A percentile compares a stretch with the other conserved stretches of the same genome.
phyloP scores from a whole-genome alignment of 2,797 vertebrate species.

The Alca torda region DNA sequence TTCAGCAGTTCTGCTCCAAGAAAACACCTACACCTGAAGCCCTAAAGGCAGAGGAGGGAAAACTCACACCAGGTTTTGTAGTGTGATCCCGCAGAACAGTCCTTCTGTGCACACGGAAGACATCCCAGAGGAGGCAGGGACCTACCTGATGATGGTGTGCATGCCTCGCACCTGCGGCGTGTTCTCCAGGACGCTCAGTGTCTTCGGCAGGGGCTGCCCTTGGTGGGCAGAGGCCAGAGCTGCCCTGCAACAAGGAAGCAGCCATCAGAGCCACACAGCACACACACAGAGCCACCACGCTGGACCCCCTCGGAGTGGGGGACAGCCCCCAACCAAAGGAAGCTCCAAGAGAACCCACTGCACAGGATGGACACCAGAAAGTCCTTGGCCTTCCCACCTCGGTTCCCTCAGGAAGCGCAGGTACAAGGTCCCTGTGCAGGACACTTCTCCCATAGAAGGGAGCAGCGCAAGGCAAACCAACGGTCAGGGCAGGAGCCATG shows the following conservation, averaged over 20 bases:
- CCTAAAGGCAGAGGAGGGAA: neutral
- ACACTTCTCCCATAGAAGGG: too few relatives aligned
- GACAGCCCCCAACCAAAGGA: accelerated
- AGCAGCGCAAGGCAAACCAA: neutral
- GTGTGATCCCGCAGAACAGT: accelerated
- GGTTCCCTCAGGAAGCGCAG: neutral
- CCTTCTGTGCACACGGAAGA: neutral
- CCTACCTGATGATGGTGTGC: slow-evolving; percentile 92
- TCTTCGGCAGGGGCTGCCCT: slow-evolving; percentile 86
- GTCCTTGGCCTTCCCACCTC: accelerated
- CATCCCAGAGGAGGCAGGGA: neutral
- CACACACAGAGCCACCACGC: accelerated
- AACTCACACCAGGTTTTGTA: neutral
- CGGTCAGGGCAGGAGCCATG: accelerated
- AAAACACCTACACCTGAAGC: accelerated
- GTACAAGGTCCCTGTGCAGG: accelerated
- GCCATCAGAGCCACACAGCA: neutral
- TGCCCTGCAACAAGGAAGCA: slow-evolving; percentile 71
- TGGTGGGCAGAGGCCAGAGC: slow-evolving; percentile 89
- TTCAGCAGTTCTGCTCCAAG: neutral
- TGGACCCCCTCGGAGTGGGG: too few relatives aligned
- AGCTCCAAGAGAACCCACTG: neutral
- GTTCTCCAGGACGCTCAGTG: slow-evolving; percentile 85
- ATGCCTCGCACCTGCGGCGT: slow-evolving; percentile 89
- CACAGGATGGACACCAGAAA: neutral